Conservation (phyloP, 2,113 vertebrate genomes). For the Onychostoma macrolepis region DNA sequence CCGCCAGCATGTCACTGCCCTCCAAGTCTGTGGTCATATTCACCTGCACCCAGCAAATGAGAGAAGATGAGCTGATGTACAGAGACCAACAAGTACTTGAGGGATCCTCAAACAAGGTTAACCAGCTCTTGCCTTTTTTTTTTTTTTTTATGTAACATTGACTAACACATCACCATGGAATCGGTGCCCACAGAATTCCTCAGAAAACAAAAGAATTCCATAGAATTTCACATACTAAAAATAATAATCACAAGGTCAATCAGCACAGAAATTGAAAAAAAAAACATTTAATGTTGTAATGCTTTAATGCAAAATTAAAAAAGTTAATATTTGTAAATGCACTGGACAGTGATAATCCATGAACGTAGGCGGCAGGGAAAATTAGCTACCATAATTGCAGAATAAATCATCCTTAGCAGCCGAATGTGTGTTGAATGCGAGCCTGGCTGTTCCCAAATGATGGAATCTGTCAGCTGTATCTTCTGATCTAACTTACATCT, state of each 20-base stretch:
- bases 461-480: slow-evolving; percentile 27
- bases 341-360: not conserved
- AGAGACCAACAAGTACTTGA: not conserved
- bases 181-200: not conserved
- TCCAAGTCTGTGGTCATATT: slow-evolving; percentile 97
- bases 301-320: not conserved
- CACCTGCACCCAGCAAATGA: slow-evolving; percentile 77
- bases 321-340: not conserved
- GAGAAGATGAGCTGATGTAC: not conserved
- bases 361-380: not conserved
- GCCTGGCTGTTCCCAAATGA: not conserved
- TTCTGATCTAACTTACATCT: not conserved
- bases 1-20: slow-evolving; percentile 95
- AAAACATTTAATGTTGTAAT: not conserved
- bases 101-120: not conserved
- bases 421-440: not conserved
- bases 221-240: not conserved
- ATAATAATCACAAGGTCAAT: not conserved
- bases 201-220: not conserved
- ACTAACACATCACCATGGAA: not conserved
- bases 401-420: not conserved
- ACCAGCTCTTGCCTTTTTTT: not conserved
- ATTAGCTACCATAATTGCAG: not conserved
- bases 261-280: not conserved
- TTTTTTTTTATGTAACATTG: not conserved